Base-by-base conservation (phyloP, 2,113 vertebrate species). In the Phylloscopus trochilus region DNA sequence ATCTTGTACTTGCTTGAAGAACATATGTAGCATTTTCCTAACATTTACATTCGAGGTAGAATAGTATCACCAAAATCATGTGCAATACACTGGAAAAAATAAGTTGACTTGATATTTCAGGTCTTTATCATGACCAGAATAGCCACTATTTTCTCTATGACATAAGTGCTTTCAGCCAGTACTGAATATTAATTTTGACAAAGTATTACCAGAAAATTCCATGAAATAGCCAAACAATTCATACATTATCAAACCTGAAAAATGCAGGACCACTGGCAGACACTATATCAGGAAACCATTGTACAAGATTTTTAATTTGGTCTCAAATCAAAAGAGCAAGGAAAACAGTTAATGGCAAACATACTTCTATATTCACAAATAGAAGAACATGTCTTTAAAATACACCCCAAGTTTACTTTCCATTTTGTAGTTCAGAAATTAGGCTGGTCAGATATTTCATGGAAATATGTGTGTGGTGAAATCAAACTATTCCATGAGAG, bases 151-250 rank as follows among this genome's bases (percentile, higher is more conserved):
- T 97, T 96, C 81, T 87, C 91, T 70, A 89, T 73, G 92, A 84
- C 96, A 87, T 75, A 84, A 53, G 46, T 67, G 94, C 52, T 96
- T 97, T 96, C 80, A 97, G 69, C 59, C 67, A 95, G 24, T 83
- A 91, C 80, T 69, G 51, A 94, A 90, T 87, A 97, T 43, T 97
- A 93, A 95, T 96, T 97, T 94, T 87, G 70, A 97, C 79, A 96
- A 96, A 91, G 79, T 82, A 78, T 30, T 95, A 83, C 66, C 89
- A 96, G 86, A 93, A 97, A 97, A 78, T 76, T 92, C 33, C 70
- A 78, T 84, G 35, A 78, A 72, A 92, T 74, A 87, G 56, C 47
- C 87, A 87, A 89, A 91, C 35, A 77, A 95, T 80, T 94, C 5
- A 74, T 83, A 94, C 63, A 44, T 90, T 93, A 95, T 44, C 86